A percentile compares a stretch with the other conserved stretches of the same genome.
phyloP scores from a whole-genome alignment of 2,888 invertebrate genomes.

The Dicyrtoma fusca region DNA sequence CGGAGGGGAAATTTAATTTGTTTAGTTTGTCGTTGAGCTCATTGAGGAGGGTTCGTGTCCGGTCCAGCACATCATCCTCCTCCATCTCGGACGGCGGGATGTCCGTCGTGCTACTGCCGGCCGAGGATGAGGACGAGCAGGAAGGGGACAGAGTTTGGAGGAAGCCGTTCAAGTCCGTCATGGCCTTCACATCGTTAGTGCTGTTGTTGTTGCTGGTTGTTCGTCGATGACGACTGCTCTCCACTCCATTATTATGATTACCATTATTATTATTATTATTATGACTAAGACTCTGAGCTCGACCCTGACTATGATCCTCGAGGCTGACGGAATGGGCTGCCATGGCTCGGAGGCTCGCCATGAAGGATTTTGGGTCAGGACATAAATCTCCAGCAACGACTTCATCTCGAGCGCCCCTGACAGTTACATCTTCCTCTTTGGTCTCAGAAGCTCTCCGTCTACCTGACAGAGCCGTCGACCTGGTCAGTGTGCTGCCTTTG shows the following conservation, averaged over 20 bases:
- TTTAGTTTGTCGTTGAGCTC: constrained; percentile 55
- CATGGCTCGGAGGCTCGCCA: too few species aligned
- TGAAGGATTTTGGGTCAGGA: not conserved
- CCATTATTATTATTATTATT: not conserved
- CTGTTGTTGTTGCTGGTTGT: too few species aligned
- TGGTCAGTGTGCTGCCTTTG: too few species aligned
- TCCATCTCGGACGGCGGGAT: constrained; percentile 13
- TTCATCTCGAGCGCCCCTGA: not conserved
- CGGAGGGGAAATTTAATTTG: constrained; percentile 45
- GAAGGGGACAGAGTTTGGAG: too few species aligned
- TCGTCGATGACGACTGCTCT: not conserved
- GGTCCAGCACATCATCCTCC: constrained; percentile 45
- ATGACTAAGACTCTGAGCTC: not conserved
- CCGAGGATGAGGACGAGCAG: not conserved
- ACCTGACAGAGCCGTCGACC: too few species aligned
- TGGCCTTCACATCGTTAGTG: too few species aligned
- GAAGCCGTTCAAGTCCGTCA: too few species aligned
- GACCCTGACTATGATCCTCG: not conserved
- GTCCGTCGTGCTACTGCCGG: not conserved
- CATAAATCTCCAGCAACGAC: not conserved
- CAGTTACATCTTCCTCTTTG: not conserved
- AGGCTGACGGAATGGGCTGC: too few species aligned
- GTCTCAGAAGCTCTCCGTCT: not conserved
- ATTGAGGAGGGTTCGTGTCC: constrained; percentile 49
- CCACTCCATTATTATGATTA: not conserved